These are phyloP conservation scores for Mohoua ochrocephala DNA, from an alignment of 2,113 vertebrate species.

Conservation along the genomic window DNA sequence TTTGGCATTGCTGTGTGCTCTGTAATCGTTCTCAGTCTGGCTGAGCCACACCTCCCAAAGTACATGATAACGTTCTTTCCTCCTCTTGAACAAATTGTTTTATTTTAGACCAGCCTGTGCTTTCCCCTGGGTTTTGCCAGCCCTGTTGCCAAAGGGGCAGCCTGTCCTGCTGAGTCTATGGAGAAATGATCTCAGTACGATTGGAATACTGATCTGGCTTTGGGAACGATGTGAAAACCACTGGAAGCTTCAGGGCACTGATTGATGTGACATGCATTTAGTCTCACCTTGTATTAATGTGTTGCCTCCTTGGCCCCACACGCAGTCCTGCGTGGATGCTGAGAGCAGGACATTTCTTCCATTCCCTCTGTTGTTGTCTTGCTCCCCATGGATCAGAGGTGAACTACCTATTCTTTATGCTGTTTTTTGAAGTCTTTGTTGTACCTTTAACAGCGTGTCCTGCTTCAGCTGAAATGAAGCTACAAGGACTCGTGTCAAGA, in stretches of 20 bases:
- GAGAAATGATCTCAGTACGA: not conserved
- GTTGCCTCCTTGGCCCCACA: not conserved
- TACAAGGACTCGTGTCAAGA: not conserved
- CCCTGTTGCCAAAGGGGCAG: not conserved
- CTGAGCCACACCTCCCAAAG: not conserved
- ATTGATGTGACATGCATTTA: not conserved
- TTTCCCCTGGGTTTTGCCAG: not conserved
- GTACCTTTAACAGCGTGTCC: not conserved
- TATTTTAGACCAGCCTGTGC: not conserved
- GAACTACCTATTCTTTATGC: not conserved
- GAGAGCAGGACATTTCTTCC: not conserved
- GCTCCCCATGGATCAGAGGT: not conserved
- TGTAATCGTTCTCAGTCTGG: not conserved
- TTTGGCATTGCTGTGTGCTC: not conserved
- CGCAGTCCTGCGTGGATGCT: fast-evolving
- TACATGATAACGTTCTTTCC: not conserved
- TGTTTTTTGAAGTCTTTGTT: not conserved
- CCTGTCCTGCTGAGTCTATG: not conserved
- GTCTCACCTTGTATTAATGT: not conserved
- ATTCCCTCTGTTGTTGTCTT: not conserved
- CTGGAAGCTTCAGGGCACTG: not conserved
- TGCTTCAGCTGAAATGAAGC: not conserved
- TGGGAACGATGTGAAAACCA: not conserved
- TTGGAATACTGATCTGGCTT: not conserved
- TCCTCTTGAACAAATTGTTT: not conserved